Conservation (phyloP, 1,140 invertebrate species). For the Triops cancriformis region DNA sequence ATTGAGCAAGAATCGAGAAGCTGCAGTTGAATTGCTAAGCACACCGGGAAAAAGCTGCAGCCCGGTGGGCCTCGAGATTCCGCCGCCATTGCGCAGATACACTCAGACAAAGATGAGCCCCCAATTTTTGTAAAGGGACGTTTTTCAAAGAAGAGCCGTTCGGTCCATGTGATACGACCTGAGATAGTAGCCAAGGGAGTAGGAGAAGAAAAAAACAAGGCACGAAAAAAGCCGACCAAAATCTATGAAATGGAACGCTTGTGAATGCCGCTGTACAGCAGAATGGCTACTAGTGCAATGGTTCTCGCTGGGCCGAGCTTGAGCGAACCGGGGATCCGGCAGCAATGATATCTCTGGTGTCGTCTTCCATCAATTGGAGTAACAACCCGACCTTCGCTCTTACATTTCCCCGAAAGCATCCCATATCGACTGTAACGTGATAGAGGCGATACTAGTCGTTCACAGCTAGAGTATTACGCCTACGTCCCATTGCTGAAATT, state of each 20-base stretch:
- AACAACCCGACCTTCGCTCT: background rate
- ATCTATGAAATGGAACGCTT: background rate
- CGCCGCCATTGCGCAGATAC: background rate
- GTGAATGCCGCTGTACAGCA: background rate
- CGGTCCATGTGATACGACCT: background rate
- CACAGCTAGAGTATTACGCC: background rate
- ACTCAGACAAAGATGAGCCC: background rate
- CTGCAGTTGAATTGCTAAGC: background rate
- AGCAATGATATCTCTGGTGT: background rate
- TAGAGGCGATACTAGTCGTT: background rate
- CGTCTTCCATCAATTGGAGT: background rate
- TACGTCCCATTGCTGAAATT: too few species aligned
- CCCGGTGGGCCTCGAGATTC: background rate
- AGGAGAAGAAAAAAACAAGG: background rate
- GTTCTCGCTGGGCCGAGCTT: background rate
- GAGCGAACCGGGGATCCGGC: background rate
- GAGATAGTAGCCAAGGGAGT: background rate
- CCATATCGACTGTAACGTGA: background rate
- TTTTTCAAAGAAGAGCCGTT: background rate
- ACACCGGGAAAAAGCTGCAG: background rate
- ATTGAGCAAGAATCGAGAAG: background rate
- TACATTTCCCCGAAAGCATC: background rate
- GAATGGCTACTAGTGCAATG: background rate
- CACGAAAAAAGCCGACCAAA: background rate
- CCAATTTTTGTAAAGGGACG: background rate